Base-by-base conservation (phyloP, 2,113 vertebrate genomes). In the cat (Felis catus) region DNA sequence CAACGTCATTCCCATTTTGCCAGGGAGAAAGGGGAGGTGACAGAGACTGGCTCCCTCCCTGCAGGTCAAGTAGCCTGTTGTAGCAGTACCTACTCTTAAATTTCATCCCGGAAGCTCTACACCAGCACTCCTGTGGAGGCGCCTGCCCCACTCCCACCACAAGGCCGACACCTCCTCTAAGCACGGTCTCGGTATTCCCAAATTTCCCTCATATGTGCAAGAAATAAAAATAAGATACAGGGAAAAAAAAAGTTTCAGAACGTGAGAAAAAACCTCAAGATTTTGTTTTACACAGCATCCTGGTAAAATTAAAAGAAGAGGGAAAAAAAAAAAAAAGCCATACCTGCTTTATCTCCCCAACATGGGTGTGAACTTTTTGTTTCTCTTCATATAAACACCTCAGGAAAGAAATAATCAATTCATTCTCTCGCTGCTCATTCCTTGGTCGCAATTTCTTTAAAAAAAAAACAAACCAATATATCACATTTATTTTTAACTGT, bases 381-480 rank as follows among this genome's bases (percentile, higher is more conserved):
- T 99, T 99, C 96, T 99, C 99, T 97, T 99, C 99, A 98, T 99
- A 99, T 51, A 99, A 97, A 88, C 98, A 98, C 97, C 99, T 99
- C 97, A 99, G 97, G 92, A 98, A 98, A 86, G 99, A 99, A 97
- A 99, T 99, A 94, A 99, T 97, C 70, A 99, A 73, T 97, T 99
- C 99, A 93, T 99, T 99, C 97, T 99, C 99, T 95, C 99, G 99
- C 97, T 99, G 99, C 45, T 99, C 99, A 41, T 98, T 99, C 97
- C 99, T 99, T 63, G 99, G 99, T 91, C 98, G 99, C 96, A 99
- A 98, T 99, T 99, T 99, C 99, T 99, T 98, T 83, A 78, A 82
- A 76, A 78, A 70, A 76, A 92, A 29, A 61, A 29, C 93, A 98
- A 83, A 36, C 2, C 8, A 74, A 79, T 36, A 82, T 4, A 74